Evolutionary conservation across 2,113 vertebrate genomes (phyloP), one percentile per base, ranked within the genome.

Genomic region (Lanius ludovicianus): DNA sequence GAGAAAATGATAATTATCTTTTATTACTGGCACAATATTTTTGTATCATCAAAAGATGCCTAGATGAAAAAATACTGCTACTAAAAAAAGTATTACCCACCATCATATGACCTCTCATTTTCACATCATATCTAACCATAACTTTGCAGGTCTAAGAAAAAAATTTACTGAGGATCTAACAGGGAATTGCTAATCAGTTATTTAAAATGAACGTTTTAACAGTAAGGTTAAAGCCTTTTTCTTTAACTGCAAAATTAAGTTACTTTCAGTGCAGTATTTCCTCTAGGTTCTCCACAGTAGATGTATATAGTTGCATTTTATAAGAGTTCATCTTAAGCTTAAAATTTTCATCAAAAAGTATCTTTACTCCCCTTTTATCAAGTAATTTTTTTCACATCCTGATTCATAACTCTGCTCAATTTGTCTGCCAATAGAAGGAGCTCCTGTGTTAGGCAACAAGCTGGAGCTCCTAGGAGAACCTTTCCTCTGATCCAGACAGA

Each of bases 381-480:
- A 7, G 15, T 46, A 80, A 47, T 13, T 37, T 75, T 75, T 81
- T 70, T 44, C 42, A 11, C 16, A 71, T 55, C 7, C 17, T 68
- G 35, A 41, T 37, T 77, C 23, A 9, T 23, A 87, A 49, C 7
- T 68, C 37, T 64, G 23, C 52, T 79, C n/a, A n/a, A 23, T 94
- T 79, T 79, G 1, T 60, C 84, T 93, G 42, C 93, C 96, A 75
- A 96, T 75, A 93, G 94, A 96, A 96, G 94, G 94, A 96, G 95
- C 96, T 97, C 91, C 83, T 96, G 88, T 49, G 67, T 91, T 85
- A 93, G 30, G 39, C 65, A 96, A 15, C 10, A 68, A 71, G 22
- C 31, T 50, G 52, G 39, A 76, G 15, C 17, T 82, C 73, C 67
- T 85, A 60, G 52, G 60, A 83, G 82, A 87, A 68, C 18, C 0